Conservation (phyloP, 2,797 vertebrate genomes). For the Miichthys miiuy region DNA sequence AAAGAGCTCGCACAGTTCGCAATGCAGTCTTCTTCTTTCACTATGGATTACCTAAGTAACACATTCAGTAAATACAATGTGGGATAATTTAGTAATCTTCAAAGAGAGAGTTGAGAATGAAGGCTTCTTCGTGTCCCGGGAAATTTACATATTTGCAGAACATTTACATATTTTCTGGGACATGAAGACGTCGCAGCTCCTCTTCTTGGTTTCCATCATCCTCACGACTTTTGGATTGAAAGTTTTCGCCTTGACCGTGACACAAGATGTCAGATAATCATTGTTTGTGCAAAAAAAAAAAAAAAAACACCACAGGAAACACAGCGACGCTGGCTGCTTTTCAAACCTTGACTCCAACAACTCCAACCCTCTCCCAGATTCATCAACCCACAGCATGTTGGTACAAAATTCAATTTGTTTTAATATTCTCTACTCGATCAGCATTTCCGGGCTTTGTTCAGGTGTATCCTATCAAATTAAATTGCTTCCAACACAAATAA, state of each 20-base stretch:
- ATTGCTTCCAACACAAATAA: conserved; percentile 39
- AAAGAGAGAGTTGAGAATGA: conserved; percentile 63
- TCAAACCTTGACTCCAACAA: conserved; percentile 14
- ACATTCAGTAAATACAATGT: conserved; percentile 64
- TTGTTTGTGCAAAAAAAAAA: not conserved
- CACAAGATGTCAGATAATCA: conserved; percentile 24
- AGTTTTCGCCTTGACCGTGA: conserved; percentile 29
- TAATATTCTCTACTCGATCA: conserved; percentile 3
- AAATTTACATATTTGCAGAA: conserved; percentile 69
- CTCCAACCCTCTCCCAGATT: not conserved
- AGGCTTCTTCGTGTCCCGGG: conserved; percentile 45
- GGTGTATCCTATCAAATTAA: conserved; percentile 43
- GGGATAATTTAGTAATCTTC: conserved; percentile 75
- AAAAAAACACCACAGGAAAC: not conserved
- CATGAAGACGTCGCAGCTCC: conserved; percentile 43
- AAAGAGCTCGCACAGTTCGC: conserved; percentile 43
- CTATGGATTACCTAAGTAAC: conserved; percentile 65
- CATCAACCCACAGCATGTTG: conserved; percentile 27
- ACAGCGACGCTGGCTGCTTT: not conserved
- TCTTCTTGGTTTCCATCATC: conserved; percentile 43
- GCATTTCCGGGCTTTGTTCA: conserved; percentile 40
- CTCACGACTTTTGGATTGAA: conserved; percentile 26
- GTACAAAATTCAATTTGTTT: not conserved
- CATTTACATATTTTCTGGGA: conserved; percentile 76
- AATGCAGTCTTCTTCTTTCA: conserved; percentile 36